phyloP scores from a whole-genome alignment of 2,888 invertebrate species.

The Pristionchus entomophagus region DNA sequence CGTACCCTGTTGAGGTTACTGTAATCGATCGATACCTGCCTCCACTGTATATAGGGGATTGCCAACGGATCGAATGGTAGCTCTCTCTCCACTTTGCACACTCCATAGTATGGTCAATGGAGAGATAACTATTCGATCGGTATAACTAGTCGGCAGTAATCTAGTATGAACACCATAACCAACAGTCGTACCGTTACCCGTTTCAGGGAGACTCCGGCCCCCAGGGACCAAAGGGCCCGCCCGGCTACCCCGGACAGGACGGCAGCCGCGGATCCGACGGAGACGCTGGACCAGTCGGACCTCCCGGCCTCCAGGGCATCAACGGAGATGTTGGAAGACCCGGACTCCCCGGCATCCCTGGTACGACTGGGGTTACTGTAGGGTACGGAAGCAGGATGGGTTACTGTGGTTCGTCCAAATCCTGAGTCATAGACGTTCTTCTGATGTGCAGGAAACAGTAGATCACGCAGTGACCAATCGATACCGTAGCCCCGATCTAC shows the following conservation, averaged over 20 bases:
- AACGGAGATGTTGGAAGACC: conserved; percentile 65
- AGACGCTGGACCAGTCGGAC: conserved; percentile 65
- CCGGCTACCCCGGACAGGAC: conserved; percentile 67
- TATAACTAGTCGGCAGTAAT: no score
- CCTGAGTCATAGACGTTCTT: no score
- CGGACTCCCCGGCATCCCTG: conserved; percentile 65
- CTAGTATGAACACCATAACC: no score
- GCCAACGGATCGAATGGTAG: no score
- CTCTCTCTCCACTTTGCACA: no score
- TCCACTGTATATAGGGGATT: no score
- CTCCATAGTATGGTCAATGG: no score
- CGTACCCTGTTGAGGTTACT: conserved; percentile 50
- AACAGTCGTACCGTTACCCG: not conserved
- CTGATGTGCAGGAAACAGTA: no score
- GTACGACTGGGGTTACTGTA: not conserved
- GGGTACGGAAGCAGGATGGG: not conserved
- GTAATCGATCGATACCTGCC: no score
- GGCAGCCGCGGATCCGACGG: conserved; percentile 64
- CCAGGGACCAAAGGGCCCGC: conserved; percentile 67
- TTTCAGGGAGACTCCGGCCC: conserved; percentile 65
- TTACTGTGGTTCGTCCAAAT: no score
- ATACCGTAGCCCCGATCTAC: not conserved
- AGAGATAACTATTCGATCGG: no score
- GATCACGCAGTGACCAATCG: no score
- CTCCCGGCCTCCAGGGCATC: conserved; percentile 65